phyloP scores from a whole-genome alignment of 2,113 vertebrate genomes.

The Equus przewalskii region DNA sequence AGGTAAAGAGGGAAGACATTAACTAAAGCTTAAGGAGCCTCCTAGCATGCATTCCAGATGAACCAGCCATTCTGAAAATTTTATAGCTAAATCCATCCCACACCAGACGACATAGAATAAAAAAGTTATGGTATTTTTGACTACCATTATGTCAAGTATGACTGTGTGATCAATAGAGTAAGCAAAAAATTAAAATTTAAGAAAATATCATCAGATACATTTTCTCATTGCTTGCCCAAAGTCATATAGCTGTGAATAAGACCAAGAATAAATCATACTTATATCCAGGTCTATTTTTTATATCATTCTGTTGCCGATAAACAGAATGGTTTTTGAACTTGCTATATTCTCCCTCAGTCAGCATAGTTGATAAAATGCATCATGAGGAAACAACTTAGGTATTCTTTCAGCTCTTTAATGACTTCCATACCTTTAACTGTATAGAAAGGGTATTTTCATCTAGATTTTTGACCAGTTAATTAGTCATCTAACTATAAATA shows the following conservation, averaged over 20 bases:
- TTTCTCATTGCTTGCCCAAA: constrained; percentile 3
- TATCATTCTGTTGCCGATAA: background rate
- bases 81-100: background rate
- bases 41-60: background rate
- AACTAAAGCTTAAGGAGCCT: constrained; percentile 8
- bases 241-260: background rate
- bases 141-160: background rate
- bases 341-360: background rate
- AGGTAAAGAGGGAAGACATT: background rate
- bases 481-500: background rate
- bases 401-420: background rate
- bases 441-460: background rate
- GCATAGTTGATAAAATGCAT: background rate
- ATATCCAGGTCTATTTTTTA: background rate
- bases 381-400: background rate
- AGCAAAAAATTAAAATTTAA: constrained; percentile 8
- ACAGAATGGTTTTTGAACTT: background rate
- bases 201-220: background rate
- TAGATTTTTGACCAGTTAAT: background rate
- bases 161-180: background rate
- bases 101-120: background rate
- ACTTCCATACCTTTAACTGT: background rate
- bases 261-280: background rate
- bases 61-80: background rate
- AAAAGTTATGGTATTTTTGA: background rate